Conservation (phyloP, 2,888 invertebrate genomes). For the Cryptophagus acutangulus region DNA sequence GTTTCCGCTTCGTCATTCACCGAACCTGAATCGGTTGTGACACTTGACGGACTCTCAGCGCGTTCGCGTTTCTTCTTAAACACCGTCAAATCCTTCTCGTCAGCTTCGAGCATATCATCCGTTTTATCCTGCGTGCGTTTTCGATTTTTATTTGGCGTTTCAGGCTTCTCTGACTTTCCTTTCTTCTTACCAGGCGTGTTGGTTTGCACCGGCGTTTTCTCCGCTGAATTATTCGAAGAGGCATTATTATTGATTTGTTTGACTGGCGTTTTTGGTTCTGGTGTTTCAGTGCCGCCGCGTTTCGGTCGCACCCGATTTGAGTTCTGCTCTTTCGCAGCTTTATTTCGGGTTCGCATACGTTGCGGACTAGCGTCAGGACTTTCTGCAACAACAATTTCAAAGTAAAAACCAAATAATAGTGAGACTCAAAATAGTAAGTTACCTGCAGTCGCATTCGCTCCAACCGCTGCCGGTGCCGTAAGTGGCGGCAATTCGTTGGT, state of each 20-base stretch:
- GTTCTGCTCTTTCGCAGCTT: constrained; percentile 70
- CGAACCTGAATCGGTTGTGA: constrained; percentile 81
- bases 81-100: constrained; percentile 49
- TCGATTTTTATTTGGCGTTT: constrained; percentile 54
- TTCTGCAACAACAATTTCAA: constrained; percentile 43
- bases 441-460: constrained; percentile 32
- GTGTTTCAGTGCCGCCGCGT: constrained; percentile 50
- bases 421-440: constrained; percentile 7
- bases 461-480: constrained; percentile 44
- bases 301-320: constrained; percentile 52
- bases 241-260: constrained; percentile 37
- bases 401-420: neutral
- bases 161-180: constrained; percentile 43
- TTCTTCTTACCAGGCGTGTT: constrained; percentile 28
- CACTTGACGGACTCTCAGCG: constrained; percentile 69
- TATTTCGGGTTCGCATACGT: constrained; percentile 84
- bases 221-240: neutral
- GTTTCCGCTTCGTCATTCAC: constrained; percentile 63
- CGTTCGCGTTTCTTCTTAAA: constrained; percentile 51
- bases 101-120: constrained; percentile 43
- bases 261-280: constrained; percentile 51
- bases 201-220: constrained; percentile 22
- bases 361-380: constrained; percentile 79
- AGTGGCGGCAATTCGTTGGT: constrained; percentile 67
- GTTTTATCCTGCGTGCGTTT: constrained; percentile 49